phyloP scores from a whole-genome alignment of 2,113 vertebrate species.

The Symphodus melops region DNA sequence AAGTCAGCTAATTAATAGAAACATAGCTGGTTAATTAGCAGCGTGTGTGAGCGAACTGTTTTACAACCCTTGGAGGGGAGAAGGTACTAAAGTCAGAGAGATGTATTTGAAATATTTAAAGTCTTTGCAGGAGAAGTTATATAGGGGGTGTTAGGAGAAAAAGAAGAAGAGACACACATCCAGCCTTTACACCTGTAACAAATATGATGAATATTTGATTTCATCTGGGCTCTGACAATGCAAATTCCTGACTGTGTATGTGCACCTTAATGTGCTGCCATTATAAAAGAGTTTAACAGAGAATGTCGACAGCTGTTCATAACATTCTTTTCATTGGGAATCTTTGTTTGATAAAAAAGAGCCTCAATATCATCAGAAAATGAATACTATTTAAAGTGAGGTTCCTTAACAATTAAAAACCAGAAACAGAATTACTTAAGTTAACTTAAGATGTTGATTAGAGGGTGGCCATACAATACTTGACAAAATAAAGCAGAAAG shows the following conservation, averaged over 20 bases:
- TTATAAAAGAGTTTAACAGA: background rate
- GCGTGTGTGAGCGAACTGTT: background rate
- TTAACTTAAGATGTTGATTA: too few species aligned
- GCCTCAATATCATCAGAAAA: too few species aligned
- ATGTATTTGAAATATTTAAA: conserved; percentile 30
- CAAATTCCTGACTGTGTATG: too few species aligned
- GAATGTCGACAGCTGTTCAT: background rate
- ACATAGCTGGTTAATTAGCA: conserved; percentile 48
- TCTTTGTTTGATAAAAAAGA: too few species aligned
- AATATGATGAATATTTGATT: conserved; percentile 57
- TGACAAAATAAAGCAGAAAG: too few species aligned
- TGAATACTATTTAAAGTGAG: too few species aligned
- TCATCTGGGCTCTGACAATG: conserved; percentile 26
- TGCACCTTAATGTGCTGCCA: background rate
- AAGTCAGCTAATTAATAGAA: conserved; percentile 60
- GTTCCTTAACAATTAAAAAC: too few species aligned
- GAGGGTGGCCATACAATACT: too few species aligned
- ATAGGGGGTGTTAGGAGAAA: conserved; percentile 26
- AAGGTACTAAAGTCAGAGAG: conserved; percentile 1
- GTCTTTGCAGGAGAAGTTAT: conserved; percentile 19
- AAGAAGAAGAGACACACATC: background rate
- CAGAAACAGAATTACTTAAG: too few species aligned
- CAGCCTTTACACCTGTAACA: background rate
- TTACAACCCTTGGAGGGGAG: conserved; percentile 24
- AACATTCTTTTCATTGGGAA: too few species aligned